These are phyloP conservation scores for Varanus komodoensis DNA, from an alignment of 2,113 vertebrate species.

Conservation along the genomic window DNA sequence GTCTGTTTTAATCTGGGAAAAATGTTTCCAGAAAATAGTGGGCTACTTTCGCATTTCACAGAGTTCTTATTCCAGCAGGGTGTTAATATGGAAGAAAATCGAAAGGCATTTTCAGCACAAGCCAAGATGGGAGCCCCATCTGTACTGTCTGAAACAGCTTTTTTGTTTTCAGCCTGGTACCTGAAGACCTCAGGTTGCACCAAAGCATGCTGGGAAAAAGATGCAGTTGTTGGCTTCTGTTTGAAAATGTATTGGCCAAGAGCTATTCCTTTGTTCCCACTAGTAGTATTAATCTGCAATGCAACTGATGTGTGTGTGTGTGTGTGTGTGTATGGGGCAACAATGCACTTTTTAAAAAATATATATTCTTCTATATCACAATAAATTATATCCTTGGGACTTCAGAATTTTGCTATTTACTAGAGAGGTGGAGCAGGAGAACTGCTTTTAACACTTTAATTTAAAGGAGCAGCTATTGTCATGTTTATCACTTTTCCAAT, in stretches of 20 bases:
- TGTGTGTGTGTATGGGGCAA: neutral
- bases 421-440: neutral
- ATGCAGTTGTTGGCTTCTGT: neutral
- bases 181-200: neutral
- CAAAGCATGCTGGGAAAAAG: neutral
- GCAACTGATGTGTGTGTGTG: constrained; percentile 27
- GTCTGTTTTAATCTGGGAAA: too few relatives aligned
- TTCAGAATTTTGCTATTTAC: constrained; percentile 63
- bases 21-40: too few relatives aligned
- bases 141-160: neutral
- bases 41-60: too few relatives aligned
- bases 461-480: constrained; percentile 67
- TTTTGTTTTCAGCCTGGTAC: neutral
- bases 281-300: neutral
- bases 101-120: neutral
- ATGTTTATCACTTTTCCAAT: constrained; percentile 71
- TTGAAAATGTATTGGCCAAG: neutral
- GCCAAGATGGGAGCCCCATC: neutral
- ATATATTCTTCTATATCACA: constrained; percentile 46
- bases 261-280: neutral
- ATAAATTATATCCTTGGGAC: constrained; percentile 51
- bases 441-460: constrained; percentile 54
- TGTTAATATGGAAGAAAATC: too few relatives aligned
- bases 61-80: too few relatives aligned
- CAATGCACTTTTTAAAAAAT: constrained; percentile 20